These are phyloP conservation scores for Buteo buteo DNA, from an alignment of 2,113 vertebrate genomes.

Conservation along the genomic window DNA sequence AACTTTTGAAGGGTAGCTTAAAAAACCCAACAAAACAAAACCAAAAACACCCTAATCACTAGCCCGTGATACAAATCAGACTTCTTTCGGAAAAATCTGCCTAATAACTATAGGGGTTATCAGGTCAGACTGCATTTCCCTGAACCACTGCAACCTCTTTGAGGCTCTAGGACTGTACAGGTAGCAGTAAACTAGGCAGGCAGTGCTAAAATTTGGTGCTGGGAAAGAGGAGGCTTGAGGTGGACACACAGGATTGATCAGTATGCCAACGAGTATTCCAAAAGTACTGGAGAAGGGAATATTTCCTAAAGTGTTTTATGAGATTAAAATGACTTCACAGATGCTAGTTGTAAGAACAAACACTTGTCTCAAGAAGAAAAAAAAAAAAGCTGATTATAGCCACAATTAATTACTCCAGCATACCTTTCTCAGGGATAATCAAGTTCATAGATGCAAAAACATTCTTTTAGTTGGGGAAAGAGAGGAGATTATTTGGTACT, in stretches of 20 bases:
- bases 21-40: background rate
- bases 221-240: background rate
- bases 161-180: background rate
- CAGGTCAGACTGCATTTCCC: background rate
- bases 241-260: background rate
- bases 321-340: background rate
- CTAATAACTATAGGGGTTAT: background rate
- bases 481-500: slow-evolving; percentile 33
- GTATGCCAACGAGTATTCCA: rapidly evolving
- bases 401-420: background rate
- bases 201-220: background rate
- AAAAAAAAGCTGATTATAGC: background rate
- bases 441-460: background rate
- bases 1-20: background rate
- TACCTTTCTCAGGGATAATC: background rate
- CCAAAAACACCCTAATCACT: background rate
- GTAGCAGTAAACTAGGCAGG: background rate
- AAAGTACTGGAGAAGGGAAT: background rate
- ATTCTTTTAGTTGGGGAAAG: background rate
- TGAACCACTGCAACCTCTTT: background rate
- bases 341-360: background rate
- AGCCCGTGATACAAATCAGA: background rate
- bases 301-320: background rate
- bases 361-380: background rate
- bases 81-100: background rate